Evolutionary conservation across 2,888 invertebrate species (phyloP), one percentile per base, ranked within the genome.

Genomic region (Clivina fossor): DNA sequence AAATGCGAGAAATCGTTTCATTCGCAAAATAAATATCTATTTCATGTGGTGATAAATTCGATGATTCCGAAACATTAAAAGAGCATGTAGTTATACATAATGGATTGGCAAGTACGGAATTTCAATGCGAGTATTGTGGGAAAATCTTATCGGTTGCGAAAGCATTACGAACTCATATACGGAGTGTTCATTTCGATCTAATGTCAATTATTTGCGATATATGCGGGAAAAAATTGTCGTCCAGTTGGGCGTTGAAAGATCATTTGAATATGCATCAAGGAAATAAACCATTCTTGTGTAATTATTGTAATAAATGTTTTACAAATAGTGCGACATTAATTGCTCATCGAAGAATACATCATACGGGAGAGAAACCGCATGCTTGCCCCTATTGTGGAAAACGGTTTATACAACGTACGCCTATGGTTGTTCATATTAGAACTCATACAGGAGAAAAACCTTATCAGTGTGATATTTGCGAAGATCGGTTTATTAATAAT

Each of bases 291-390:
- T 47, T 66, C n/a, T 60, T 63, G n/a, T 44, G 26, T 41, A 11
- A 32, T 28, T 18, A 47, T 3, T 58, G 58, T 24, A 48, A 35
- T 5, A 53, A 54, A 37, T 26, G 16, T 24, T 58, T 58, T 19
- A 37, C 38, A 18, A 35, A 9, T 13, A 15, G 13, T 5, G 35
- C 30, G 13, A 30, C 30, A 1, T 38, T 58, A 4, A 47, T 7
- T 13, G 4, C 80, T 8, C 80, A 80, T 46, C 30, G 30, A 19
- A 19, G 47, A 1, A 22, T 20, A 8, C 82, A 62, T 20, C 62
- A 82, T 69, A 79, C 78, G 1, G 82, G 82, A 0, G 82, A 82
- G 71, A 80, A 80, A 69, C 82, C 82, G 28, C 79, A 81, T 70
- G 75, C 77, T 57, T 83, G 82, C 68, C 72, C 77, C 58, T 75